Percentiles rank a stretch among this genome's conserved stretches.
These are phyloP conservation scores for Sebastes trivittatus DNA, from an alignment of 2,797 vertebrate genomes.

Conservation along the genomic window DNA sequence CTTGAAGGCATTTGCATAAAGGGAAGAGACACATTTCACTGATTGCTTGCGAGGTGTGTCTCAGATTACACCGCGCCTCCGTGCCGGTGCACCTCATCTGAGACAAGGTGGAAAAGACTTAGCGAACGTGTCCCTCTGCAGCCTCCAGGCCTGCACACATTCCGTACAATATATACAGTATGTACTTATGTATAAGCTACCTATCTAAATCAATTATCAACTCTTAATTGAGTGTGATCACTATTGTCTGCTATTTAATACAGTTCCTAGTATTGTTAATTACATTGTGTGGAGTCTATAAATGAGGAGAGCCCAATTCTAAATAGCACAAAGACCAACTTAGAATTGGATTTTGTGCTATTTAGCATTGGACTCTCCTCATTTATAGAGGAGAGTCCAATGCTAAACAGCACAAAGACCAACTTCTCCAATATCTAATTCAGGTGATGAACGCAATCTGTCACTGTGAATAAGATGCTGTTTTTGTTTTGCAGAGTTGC, in stretches of 20 bases:
- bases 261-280: background rate
- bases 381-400: background rate
- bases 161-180: background rate
- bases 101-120: constrained; percentile 17
- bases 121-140: background rate
- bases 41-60: constrained; percentile 50
- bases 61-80: constrained; percentile 43
- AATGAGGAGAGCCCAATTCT: background rate
- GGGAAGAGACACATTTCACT: constrained; percentile 17
- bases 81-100: constrained; percentile 22
- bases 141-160: background rate
- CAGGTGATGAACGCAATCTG: background rate
- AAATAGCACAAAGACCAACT: background rate
- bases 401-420: background rate
- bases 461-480: background rate
- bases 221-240: background rate
- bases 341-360: background rate
- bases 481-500: background rate
- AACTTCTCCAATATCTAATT: background rate
- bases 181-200: background rate
- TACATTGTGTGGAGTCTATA: background rate
- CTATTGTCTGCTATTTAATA: background rate
- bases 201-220: constrained; percentile 6
- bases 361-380: no score
- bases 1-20: constrained; percentile 51